A percentile compares a stretch with the other conserved stretches of the same genome.
phyloP scores from a whole-genome alignment of 2,113 vertebrate genomes.

The Hippocampus comes region DNA sequence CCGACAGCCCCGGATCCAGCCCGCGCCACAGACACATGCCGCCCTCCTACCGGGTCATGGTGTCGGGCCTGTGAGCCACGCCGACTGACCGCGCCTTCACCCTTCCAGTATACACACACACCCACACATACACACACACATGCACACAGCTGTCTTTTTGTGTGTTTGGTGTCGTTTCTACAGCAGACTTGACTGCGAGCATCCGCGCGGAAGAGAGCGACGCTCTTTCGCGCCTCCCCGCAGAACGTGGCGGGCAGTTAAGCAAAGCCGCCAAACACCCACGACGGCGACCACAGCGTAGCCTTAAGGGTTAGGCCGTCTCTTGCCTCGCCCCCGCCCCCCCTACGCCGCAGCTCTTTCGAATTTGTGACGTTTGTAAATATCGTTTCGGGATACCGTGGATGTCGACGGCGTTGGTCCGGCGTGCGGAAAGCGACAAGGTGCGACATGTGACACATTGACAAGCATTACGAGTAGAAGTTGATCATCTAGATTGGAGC shows the following conservation, averaged over 20 bases:
- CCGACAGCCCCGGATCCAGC: slow-evolving; percentile 90
- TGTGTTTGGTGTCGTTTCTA: background rate
- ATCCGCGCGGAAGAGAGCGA: slow-evolving; percentile 42
- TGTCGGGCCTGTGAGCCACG: slow-evolving; percentile 90
- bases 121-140: background rate
- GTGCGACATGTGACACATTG: background rate
- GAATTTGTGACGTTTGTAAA: slow-evolving; percentile 58
- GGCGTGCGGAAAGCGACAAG: background rate
- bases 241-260: background rate
- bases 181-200: background rate
- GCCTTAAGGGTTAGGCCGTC: background rate
- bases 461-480: too few species aligned
- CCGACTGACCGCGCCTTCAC: background rate
- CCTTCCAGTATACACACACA: slow-evolving; percentile 7
- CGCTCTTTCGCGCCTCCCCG: background rate
- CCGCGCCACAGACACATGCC: slow-evolving; percentile 98
- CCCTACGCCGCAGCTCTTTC: slow-evolving; percentile 16
- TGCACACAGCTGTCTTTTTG: slow-evolving; percentile 45
- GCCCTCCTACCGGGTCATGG: slow-evolving; percentile 97
- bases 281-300: background rate
- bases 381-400: slow-evolving; percentile 52
- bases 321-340: background rate
- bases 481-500: too few species aligned
- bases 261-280: background rate
- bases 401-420: background rate